These are phyloP conservation scores for Lepus timidus DNA, from an alignment of 2,113 vertebrate genomes.

Conservation along the genomic window DNA sequence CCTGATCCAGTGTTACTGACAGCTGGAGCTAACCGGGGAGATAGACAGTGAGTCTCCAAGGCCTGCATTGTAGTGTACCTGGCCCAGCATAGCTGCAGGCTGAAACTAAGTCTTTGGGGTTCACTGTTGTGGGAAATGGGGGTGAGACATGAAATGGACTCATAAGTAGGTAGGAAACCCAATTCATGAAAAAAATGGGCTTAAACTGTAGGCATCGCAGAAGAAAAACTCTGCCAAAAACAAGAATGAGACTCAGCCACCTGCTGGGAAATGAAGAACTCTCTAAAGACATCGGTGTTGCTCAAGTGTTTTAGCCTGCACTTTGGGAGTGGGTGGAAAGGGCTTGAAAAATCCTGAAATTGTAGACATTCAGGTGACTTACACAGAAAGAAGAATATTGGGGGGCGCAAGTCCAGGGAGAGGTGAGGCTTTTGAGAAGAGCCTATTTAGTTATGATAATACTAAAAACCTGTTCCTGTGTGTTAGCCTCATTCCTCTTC, in stretches of 20 bases:
- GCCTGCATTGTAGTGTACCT: background rate
- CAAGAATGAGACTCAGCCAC: background rate
- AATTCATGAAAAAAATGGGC: background rate
- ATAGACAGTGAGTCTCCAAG: background rate
- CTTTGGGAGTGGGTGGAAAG: background rate
- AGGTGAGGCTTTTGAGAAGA: background rate
- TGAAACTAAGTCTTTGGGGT: background rate
- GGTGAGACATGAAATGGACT: background rate
- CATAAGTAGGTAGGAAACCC: background rate
- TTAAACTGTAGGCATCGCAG: background rate
- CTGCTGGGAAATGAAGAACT: constrained; percentile 47
- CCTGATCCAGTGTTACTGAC: background rate
- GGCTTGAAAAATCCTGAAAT: background rate
- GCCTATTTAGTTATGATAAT: background rate
- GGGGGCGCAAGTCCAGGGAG: background rate
- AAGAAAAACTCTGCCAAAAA: constrained; percentile 2
- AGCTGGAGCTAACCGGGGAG: background rate
- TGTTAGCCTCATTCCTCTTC: constrained; percentile 20
- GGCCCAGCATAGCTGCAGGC: background rate
- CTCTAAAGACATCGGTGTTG: background rate
- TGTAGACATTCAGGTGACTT: background rate
- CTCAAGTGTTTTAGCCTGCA: background rate
- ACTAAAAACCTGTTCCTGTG: background rate
- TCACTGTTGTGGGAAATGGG: background rate
- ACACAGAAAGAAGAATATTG: background rate